A percentile compares a stretch with the other conserved stretches of the same genome.
phyloP scores from a whole-genome alignment of 2,113 vertebrate species.

The Myiagra hebetior region DNA sequence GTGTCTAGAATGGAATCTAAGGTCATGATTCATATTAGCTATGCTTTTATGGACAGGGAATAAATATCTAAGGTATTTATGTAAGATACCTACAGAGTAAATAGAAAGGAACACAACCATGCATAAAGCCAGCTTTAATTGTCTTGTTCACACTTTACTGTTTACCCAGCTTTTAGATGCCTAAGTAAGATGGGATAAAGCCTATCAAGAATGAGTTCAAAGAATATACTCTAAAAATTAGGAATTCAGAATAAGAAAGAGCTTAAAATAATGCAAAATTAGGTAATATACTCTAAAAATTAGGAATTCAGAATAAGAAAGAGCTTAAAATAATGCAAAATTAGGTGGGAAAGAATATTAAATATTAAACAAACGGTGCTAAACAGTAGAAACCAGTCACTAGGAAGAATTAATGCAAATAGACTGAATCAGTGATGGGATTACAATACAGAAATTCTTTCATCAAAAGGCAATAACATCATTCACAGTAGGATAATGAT shows the following conservation, averaged over 20 bases:
- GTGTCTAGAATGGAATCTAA: background rate
- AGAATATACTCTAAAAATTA: background rate
- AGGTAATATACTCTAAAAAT: background rate
- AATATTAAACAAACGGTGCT: background rate
- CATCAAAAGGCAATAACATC: background rate
- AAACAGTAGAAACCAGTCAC: background rate
- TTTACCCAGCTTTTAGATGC: background rate
- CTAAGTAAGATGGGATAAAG: background rate
- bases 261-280: too few relatives aligned
- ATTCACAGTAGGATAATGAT: background rate
- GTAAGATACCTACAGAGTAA: background rate
- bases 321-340: background rate
- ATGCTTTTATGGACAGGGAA: background rate
- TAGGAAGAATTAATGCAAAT: background rate
- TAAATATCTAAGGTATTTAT: background rate
- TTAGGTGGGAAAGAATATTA: background rate
- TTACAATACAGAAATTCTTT: background rate
- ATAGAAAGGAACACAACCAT: background rate
- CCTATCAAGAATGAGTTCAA: background rate
- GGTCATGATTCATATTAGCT: accelerated
- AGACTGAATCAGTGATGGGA: background rate
- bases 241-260: background rate
- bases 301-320: background rate
- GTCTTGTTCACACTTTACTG: background rate
- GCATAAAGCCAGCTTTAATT: background rate